phyloP scores from a whole-genome alignment of 2,113 vertebrate species.

The Bubo bubo region DNA sequence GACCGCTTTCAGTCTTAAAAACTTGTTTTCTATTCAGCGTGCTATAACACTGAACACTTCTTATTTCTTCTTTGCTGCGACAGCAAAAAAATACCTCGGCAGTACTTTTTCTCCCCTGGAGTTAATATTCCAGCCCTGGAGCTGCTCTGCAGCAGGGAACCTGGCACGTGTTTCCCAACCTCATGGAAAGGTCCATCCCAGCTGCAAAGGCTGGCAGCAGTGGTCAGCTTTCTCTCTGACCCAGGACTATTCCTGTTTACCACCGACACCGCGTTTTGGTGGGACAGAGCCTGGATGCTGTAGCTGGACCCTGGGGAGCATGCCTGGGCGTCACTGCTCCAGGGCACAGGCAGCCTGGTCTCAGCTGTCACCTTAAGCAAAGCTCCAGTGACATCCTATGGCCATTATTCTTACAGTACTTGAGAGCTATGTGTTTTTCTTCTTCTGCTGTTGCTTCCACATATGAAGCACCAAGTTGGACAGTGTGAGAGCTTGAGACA shows the following conservation, averaged over 20 bases:
- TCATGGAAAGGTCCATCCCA: rapidly evolving
- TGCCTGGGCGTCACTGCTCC: rapidly evolving
- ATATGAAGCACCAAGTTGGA: rapidly evolving
- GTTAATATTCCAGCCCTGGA: neutral
- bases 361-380: too few species aligned
- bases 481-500: neutral
- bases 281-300: neutral
- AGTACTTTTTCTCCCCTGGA: too few species aligned
- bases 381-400: neutral
- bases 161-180: rapidly evolving
- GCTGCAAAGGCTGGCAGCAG: rapidly evolving
- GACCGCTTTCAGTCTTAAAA: neutral
- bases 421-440: neutral
- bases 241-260: rapidly evolving
- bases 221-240: neutral
- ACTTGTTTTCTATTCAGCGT: neutral
- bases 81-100: neutral
- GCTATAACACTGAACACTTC: rapidly evolving
- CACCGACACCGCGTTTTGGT: rapidly evolving
- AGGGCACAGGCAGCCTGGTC: neutral
- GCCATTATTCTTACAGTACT: rapidly evolving
- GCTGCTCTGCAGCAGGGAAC: neutral
- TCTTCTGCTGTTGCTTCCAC: neutral
- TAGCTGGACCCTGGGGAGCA: neutral
- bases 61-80: neutral